Base-by-base conservation (phyloP, 2,113 vertebrate genomes). In the Passer montanus region DNA sequence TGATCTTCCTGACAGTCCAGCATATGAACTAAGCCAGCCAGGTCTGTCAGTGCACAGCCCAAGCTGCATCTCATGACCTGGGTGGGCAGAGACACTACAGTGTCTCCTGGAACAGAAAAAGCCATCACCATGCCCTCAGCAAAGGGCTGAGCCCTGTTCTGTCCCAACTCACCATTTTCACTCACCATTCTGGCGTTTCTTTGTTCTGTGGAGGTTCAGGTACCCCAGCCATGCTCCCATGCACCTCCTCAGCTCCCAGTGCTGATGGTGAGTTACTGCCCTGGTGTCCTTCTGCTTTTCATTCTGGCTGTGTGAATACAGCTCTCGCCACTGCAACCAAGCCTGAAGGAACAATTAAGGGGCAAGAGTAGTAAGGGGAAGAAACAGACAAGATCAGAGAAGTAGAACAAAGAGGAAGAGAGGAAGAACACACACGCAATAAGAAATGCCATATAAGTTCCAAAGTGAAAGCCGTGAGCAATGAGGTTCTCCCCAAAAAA, bases 241-340 rank as follows among this genome's bases (percentile, higher is more conserved):
- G 27, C 74, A 94, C 26, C 92, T 98, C 92, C 74, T 97, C 92
- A 98, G 84, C 11, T 98, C 84, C 64, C 75, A 49, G 22, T 55
- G 81, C 62, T 35, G 87, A 74, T 94, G 91, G 49, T 98, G 97
- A 62, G 68, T 94, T 15, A 94, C 62, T 59, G 99, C 99, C 39
- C 79, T 98, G 62, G 67, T 55, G 81, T 97, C 96, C 66, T 97
- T 97, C 84, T 94, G 69, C 84, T 94, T 98, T 31, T 98, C 95
- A 37, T 35, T 83, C 93, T 94, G 94, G 33, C 52, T 90, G 22
- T 62, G 26, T 4, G 91, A 59, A 52, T 98, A 96, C 62, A 97
- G 93, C 15, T 97, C 94, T 90, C 62, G 98, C 99, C 99, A 99
- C 59, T 77, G 97, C 76, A 97, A 69, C 98, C 98, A 99, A 39